These are phyloP conservation scores for Netelia inedita DNA, from an alignment of 2,888 invertebrate genomes.

Conservation along the genomic window DNA sequence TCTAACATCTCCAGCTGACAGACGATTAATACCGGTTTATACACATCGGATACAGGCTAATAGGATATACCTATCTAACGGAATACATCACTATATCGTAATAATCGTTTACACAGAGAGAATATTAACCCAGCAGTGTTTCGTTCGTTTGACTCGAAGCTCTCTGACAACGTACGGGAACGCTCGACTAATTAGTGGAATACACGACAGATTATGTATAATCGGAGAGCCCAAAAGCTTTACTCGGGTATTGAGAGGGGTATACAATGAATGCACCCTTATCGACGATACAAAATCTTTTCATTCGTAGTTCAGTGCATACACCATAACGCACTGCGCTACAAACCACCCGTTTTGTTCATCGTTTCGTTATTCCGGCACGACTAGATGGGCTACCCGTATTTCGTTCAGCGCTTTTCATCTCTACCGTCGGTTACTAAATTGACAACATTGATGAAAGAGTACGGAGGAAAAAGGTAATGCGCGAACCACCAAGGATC, in stretches of 20 bases:
- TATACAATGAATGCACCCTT: slow-evolving; percentile 2
- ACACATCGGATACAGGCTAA: background rate
- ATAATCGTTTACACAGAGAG: slow-evolving; percentile 13
- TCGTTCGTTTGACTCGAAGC: background rate
- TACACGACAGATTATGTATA: slow-evolving; percentile 28
- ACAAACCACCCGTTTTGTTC: background rate
- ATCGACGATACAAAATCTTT: slow-evolving; percentile 15
- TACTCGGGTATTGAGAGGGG: background rate
- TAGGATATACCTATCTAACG: background rate
- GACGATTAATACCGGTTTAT: slow-evolving; percentile 17
- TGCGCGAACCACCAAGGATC: background rate
- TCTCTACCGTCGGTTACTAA: no score
- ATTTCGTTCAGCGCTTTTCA: background rate
- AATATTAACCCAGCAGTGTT: background rate
- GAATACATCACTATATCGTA: background rate
- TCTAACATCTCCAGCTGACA: background rate
- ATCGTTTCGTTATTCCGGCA: background rate
- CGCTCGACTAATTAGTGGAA: slow-evolving; percentile 25
- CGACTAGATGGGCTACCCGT: background rate
- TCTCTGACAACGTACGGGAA: slow-evolving; percentile 6
- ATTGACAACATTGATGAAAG: background rate
- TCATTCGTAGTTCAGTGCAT: background rate
- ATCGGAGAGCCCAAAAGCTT: slow-evolving; percentile 1
- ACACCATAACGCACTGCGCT: background rate
- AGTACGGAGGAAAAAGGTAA: background rate